Percentiles rank a stretch among this genome's conserved stretches.
Evolutionary conservation across 2,113 vertebrate genomes (phyloP).

Genomic region (Sylvietta virens): DNA sequence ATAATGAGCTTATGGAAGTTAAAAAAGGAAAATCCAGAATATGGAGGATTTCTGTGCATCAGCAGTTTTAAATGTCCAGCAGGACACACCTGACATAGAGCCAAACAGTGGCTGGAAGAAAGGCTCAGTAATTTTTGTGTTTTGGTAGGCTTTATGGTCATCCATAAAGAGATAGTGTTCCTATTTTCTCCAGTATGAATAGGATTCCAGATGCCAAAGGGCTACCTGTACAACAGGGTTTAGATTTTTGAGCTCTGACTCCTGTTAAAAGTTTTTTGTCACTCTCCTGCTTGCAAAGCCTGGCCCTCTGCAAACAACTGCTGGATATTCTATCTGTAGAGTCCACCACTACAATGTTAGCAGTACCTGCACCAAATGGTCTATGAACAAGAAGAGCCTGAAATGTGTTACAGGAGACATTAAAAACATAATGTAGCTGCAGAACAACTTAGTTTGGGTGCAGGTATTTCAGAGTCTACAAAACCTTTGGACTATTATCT

Average conservation of each 20-base stretch:
- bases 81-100: neutral
- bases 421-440: neutral
- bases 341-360: neutral
- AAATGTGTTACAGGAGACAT: neutral
- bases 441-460: neutral
- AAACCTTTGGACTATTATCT: neutral
- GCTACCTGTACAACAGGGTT: neutral
- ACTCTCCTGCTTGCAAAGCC: constrained; percentile 44
- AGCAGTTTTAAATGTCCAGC: neutral
- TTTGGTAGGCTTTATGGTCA: neutral
- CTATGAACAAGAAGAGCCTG: neutral
- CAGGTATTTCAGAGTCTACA: neutral
- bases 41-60: neutral
- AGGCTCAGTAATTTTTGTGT: neutral
- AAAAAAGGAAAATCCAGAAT: neutral
- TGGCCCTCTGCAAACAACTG: constrained; percentile 24
- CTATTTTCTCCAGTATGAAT: neutral
- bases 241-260: constrained; percentile 35
- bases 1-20: neutral
- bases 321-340: neutral
- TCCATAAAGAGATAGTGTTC: neutral
- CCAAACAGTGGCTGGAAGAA: neutral
- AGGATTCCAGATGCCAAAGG: neutral
- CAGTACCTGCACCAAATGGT: neutral
- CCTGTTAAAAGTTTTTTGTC: constrained; percentile 28